Base-by-base conservation (phyloP, 53 echinoderm and acorn worm genomes). In the Astropecten irregularis region DNA sequence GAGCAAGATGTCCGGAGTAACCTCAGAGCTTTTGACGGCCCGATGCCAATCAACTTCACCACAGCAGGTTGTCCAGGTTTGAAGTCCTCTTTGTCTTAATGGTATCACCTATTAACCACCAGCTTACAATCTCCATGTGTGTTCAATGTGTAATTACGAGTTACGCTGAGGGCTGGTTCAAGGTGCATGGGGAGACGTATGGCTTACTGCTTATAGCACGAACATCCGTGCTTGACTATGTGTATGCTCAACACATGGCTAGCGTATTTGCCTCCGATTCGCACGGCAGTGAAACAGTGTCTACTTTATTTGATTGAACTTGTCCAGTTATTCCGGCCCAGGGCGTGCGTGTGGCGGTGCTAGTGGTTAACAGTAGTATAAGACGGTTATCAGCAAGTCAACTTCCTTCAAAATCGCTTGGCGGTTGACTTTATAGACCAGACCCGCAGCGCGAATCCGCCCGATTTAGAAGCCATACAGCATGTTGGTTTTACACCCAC, bases 401-500 rank as follows among this genome's bases (percentile, higher is more conserved):
- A 62, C 79, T 79, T 79, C 79, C 63, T 79, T 79, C 31, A 48
- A 46, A n/a, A 40, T 79, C 44, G 56, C 79, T 47, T 44, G 39
- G 79, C 61, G 79, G 79, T 79, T 48, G 2, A 56, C 61, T 79
- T 46, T 47, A 62, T 62, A 60, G 18, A 6, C 59, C 42, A 60
- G 55, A 58, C 77, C 59, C 61, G 77, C 77, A 40, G 77, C 77
- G 77, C 77, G 37, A 71, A 31, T 77, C 59, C 62, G 44, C 60
- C 61, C 60, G 59, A 60, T 77, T 59, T 77, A 40, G 77, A 77
- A 77, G 62, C 77, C 29, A 39, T 26, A 31, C 29, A 44, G 62
- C 18, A 60, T 77, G 62, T 79, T 79, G 79, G 79, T 79, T 71
- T 66, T 79, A 22, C 79, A 79, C 79, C 79, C 62, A 79, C 79